phyloP scores from a whole-genome alignment of 2,797 vertebrate species.

The Sebastiscus tertius region DNA sequence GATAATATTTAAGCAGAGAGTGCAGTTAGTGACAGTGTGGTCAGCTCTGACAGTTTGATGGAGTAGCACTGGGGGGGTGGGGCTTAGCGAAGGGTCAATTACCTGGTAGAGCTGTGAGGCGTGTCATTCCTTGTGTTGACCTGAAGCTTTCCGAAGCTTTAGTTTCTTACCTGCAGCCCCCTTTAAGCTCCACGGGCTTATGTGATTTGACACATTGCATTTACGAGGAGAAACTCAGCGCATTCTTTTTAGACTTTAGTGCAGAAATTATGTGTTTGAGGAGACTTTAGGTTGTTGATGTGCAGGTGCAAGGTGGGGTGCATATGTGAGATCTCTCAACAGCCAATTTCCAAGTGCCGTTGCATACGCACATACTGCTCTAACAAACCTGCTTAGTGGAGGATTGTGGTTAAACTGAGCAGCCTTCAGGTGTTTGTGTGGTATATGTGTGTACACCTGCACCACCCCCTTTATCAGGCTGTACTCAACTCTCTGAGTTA shows the following conservation, averaged over 20 bases:
- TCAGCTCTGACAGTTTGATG: too few relatives aligned
- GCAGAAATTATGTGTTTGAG: not conserved
- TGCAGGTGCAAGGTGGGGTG: not conserved
- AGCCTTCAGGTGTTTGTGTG: slow-evolving; percentile 8
- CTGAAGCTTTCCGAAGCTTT: slow-evolving; percentile 18
- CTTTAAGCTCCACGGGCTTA: slow-evolving; percentile 14
- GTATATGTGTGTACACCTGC: not conserved
- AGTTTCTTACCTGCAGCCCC: not conserved
- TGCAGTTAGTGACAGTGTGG: too few relatives aligned
- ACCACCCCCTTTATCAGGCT: not conserved
- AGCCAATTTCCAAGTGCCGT: not conserved
- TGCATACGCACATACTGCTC: not conserved
- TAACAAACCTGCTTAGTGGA: not conserved
- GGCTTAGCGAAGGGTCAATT: too few relatives aligned
- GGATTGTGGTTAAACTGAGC: not conserved
- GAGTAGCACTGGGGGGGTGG: too few relatives aligned
- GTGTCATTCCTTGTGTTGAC: slow-evolving; percentile 13
- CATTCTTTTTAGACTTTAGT: not conserved
- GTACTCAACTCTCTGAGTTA: not conserved
- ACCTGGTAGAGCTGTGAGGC: not conserved
- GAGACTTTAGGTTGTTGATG: not conserved
- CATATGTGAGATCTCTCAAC: not conserved
- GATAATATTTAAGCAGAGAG: fast-evolving
- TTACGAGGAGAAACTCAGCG: not conserved
- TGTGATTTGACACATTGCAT: slow-evolving; percentile 20